Evolutionary conservation across 2,888 invertebrate genomes (phyloP), one percentile per base, ranked within the genome.

Genomic region (Caenorhabditis sp.): DNA sequence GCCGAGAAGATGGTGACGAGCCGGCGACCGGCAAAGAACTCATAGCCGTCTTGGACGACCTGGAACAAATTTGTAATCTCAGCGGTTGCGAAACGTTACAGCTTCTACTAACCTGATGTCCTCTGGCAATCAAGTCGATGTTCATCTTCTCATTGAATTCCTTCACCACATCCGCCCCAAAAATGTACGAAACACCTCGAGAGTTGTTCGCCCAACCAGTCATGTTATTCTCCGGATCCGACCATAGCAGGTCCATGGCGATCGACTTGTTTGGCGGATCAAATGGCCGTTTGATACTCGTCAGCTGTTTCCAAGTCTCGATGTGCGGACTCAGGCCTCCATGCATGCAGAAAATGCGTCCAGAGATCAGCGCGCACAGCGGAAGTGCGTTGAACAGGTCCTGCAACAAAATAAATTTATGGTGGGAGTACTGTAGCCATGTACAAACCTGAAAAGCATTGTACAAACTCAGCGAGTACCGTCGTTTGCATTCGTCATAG

Each of bases 401-500:
- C 83, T 87, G 76, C n/a, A 68, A 70, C n/a, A n/a, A n/a, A n/a
- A n/a, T n/a, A n/a, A n/a, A n/a, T n/a, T n/a, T n/a, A n/a, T n/a
- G n/a, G n/a, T n/a, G n/a, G n/a, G n/a, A n/a, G n/a, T n/a, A n/a
- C n/a, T n/a, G n/a, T n/a, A n/a, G n/a, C n/a, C n/a, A n/a, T n/a
- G n/a, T n/a, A n/a, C n/a, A n/a, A n/a, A 85, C 87, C 80, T 87
- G 87, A 60, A 87, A 88, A 3, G 80, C 65, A 26, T 84, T 74
- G 71, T 83, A 87, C n/a, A 88, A 50, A 5, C 69, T 55, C 24
- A 85, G 58, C 22, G 76, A 77, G 74, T 86, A 88, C 22, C 88
- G 62, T 11, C 87, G 71, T 28, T 87, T 87, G 64, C 85, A 85
- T 65, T 88, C 88, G 35, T 88, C 88, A 60, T 87, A 87, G 82